Evolutionary conservation across 2,888 invertebrate genomes (phyloP), one percentile per base, ranked within the genome.

Genomic region (Vesta saturnalis): DNA sequence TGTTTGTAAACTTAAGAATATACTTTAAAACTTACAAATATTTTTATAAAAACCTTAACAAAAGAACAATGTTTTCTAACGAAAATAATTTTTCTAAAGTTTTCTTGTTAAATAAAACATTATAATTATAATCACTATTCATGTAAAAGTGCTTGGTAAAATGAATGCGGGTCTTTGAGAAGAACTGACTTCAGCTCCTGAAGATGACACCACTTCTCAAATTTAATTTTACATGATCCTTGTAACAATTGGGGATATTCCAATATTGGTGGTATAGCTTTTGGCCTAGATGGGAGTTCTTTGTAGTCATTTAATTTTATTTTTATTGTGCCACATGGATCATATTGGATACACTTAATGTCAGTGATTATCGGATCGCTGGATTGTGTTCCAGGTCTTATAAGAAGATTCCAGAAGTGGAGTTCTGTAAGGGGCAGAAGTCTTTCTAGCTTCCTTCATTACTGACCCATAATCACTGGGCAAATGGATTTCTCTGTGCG

Each of bases 381-480:
- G 3, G 12, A 12, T 54, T 54, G 1, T 12, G 6, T 18, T 19
- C 54, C 54, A 2, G 54, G 54, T 22, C 54, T 5, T 4, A 54
- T 54, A 1, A 10, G 4, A 1, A 21, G 18, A 54, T 2, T 54
- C 54, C 1, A 54, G 12, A 6, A 3, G 3, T n/a, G 1, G 1
- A 1, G 19, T 12, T 19, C 18, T 21, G 19, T 54, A 54, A 1
- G 54, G 54, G n/a, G 1, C 1, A 1, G 22, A 21, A 19, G 19
- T 21, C 2, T n/a, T 8, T 21, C 54, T 54, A 6, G 54, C 54
- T 21, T 54, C 54, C 22, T 3, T 21, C 18, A 1, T 54, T 1
- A 19, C 54, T 19, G 19, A 21, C 18, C 18, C 39, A 39, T 57
- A 43, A 46, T 58, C 58, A 58, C 58, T 58, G n/a, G 43, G 58